These are phyloP conservation scores for Eutrigla gurnardus DNA, from an alignment of 2,797 vertebrate species.

Conservation along the genomic window DNA sequence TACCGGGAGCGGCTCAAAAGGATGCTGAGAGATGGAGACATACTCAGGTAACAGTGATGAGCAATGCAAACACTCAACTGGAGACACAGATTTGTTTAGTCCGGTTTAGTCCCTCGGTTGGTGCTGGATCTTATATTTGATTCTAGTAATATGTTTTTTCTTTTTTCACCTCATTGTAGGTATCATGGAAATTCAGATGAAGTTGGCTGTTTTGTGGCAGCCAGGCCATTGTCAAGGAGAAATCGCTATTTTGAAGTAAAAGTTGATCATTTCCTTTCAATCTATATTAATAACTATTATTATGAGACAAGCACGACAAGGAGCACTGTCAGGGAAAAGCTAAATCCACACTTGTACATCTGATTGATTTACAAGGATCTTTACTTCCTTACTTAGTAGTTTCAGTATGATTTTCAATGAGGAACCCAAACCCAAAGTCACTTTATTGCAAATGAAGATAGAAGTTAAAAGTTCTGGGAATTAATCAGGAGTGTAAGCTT, in stretches of 20 bases:
- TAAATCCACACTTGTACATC: neutral
- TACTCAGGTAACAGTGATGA: slow-evolving; percentile 85
- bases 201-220: slow-evolving; percentile 95
- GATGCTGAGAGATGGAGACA: slow-evolving; percentile 92
- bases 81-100: neutral
- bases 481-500: neutral
- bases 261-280: slow-evolving; percentile 14
- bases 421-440: neutral
- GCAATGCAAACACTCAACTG: neutral
- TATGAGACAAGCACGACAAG: neutral
- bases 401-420: neutral
- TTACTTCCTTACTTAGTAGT: neutral
- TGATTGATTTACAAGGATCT: neutral
- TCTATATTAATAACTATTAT: neutral
- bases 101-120: neutral
- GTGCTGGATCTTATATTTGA: neutral
- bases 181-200: slow-evolving; percentile 97
- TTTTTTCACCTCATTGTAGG: slow-evolving; percentile 73
- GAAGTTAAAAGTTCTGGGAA: neutral
- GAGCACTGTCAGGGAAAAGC: neutral
- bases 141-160: slow-evolving; percentile 2
- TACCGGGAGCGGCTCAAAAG: slow-evolving; percentile 92
- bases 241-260: slow-evolving; percentile 97
- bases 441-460: neutral
- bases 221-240: slow-evolving; percentile 91